phyloP scores from a whole-genome alignment of 1,140 invertebrate genomes.

The Propsilocerus akamusi region DNA sequence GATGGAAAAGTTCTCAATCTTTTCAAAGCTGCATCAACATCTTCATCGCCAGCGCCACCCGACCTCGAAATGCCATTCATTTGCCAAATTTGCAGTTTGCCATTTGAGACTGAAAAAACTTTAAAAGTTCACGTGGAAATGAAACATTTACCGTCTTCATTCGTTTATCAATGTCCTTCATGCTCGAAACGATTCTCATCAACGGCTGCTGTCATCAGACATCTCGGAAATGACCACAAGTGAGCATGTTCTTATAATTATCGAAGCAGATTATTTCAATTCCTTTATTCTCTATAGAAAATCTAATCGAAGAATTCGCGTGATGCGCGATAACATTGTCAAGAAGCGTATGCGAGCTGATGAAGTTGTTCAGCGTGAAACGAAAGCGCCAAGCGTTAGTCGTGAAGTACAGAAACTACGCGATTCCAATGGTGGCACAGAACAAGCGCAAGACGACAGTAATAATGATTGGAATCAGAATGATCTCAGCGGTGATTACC shows the following conservation, averaged over 20 bases:
- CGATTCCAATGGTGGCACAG: not conserved
- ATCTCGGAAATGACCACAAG: conserved; percentile 48
- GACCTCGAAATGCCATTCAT: not conserved
- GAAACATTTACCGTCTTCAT: conserved; percentile 39
- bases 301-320: conserved; percentile 17
- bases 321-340: conserved; percentile 19
- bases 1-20: conserved; percentile 33
- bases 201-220: conserved; percentile 48
- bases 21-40: no score
- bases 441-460: not conserved
- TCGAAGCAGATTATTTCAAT: not conserved
- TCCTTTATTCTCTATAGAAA: conserved; percentile 13
- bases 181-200: conserved; percentile 47
- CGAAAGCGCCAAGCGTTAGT: conserved; percentile 13
- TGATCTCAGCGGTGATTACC: not conserved
- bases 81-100: conserved; percentile 18
- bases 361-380: conserved; percentile 14
- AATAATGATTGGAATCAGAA: not conserved
- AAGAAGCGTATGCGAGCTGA: conserved; percentile 17
- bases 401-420: conserved; percentile 11
- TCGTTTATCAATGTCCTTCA: conserved; percentile 45
- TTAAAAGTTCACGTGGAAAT: conserved; percentile 46
- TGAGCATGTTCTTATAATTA: conserved; percentile 13
- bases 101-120: conserved; percentile 49
- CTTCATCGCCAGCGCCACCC: not conserved